Evolutionary conservation across 2,797 vertebrate genomes (phyloP), one percentile per base, ranked within the genome.

Genomic region (Paguma larvata): DNA sequence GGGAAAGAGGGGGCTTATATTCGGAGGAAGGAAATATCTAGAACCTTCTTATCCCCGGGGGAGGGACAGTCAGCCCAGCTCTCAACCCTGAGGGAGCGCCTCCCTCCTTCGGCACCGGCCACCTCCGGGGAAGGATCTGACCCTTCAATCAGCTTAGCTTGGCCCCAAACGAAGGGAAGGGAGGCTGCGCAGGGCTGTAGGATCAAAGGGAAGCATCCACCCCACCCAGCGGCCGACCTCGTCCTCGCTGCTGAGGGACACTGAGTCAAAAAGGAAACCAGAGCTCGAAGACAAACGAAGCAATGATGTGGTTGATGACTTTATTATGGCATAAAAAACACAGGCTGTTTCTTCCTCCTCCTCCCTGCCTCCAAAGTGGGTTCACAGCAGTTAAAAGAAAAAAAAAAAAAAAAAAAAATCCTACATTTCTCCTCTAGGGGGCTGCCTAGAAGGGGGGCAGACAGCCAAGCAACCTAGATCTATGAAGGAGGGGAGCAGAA

Each of bases 281-380:
- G 13, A 94, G 77, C 77, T 95, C 59, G 93, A 92, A 97, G 89
- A 97, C 88, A 96, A 95, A 95, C 14, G 94, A 97, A 85, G 92
- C 96, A 82, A 73, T 21, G 85, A 84, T 89, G 85, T 75, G 80
- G 90, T 70, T 93, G 97, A 98, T 68, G 92, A 97, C 97, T 98
- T 98, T 98, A 98, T 98, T 98, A 70, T 90, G 95, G 94, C 97
- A 97, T 98, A 97, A 97, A 98, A 98, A 97, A 98, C 96, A 98
- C 94, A 98, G 93, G 92, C 90, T 88, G 91, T 86, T 97, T 97
- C 94, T 94, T 96, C 93, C 80, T 97, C 92, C 86, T 96, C 95
- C 51, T 93, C 70, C 78, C 83, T 73, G 62, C 84, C 95, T 65
- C 91, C 63, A 89, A 97, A 95, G 92, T 97, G 96, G 97, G 96